These are phyloP conservation scores for Invenusta paracnida DNA, from an alignment of 2,888 invertebrate species.

Conservation along the genomic window DNA sequence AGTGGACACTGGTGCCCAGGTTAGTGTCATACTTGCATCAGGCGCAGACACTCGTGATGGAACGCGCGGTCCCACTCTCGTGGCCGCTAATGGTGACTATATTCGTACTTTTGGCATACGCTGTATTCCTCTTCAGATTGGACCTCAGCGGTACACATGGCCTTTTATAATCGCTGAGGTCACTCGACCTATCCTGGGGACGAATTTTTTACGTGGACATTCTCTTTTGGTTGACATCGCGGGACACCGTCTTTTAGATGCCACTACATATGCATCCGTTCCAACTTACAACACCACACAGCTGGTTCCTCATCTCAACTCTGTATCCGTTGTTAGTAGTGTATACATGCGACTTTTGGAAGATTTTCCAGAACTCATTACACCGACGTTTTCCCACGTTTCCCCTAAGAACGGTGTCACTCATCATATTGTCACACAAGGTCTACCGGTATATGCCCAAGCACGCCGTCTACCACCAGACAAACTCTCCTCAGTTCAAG, in stretches of 20 bases:
- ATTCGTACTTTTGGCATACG: slow-evolving; percentile 23
- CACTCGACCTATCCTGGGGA: slow-evolving; percentile 45
- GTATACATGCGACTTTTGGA: slow-evolving; percentile 23
- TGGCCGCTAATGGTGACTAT: neutral
- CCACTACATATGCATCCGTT: slow-evolving; percentile 1
- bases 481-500: slow-evolving; percentile 49
- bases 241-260: slow-evolving; percentile 11
- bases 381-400: slow-evolving; percentile 39
- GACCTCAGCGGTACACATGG: slow-evolving; percentile 40
- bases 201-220: slow-evolving; percentile 45
- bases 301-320: neutral
- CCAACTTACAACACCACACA: neutral
- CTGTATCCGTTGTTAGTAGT: neutral
- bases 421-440: slow-evolving; percentile 52
- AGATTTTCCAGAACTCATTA: slow-evolving; percentile 20
- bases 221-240: slow-evolving; percentile 38
- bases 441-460: no score
- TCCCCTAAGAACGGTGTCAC: slow-evolving; percentile 37
- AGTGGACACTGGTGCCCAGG: slow-evolving; percentile 11
- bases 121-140: neutral
- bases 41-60: slow-evolving; percentile 8
- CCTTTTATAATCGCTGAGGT: slow-evolving; percentile 46
- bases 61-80: neutral
- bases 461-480: slow-evolving; percentile 54
- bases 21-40: slow-evolving; percentile 39